These are phyloP conservation scores for Sterrhoptilus dennistouni DNA, from an alignment of 2,113 vertebrate genomes.

Conservation along the genomic window DNA sequence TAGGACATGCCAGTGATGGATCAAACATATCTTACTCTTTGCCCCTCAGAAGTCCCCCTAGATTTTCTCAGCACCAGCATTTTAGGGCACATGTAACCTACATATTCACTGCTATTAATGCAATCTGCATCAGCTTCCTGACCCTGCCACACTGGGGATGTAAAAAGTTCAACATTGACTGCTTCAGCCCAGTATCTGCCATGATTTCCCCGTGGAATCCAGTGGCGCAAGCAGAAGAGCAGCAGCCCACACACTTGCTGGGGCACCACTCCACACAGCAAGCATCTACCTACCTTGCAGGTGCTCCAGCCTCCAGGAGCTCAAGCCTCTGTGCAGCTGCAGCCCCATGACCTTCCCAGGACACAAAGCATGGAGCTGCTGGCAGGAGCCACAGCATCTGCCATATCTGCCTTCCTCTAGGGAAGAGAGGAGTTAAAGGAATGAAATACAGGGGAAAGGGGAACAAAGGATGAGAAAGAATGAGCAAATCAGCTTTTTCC, in stretches of 20 bases:
- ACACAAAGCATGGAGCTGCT: rapidly evolving
- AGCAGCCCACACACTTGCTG: background rate
- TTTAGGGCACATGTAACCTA: background rate
- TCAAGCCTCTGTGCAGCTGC: background rate
- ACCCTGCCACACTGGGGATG: rapidly evolving
- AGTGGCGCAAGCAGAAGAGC: background rate
- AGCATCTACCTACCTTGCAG: background rate
- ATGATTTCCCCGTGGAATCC: background rate
- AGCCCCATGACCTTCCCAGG: background rate
- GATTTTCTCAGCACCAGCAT: background rate
- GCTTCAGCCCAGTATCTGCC: background rate
- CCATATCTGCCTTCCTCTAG: background rate
- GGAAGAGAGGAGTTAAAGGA: background rate
- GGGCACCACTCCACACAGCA: rapidly evolving
- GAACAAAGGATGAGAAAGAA: background rate
- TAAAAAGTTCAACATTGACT: rapidly evolving
- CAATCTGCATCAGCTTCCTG: background rate
- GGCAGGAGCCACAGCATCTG: background rate
- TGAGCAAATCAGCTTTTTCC: background rate
- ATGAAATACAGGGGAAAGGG: background rate
- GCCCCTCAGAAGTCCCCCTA: background rate
- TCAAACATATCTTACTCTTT: background rate
- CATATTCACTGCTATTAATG: background rate
- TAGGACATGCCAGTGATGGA: background rate
- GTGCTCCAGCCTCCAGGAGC: background rate